phyloP scores from a whole-genome alignment of 2,113 vertebrate genomes.

The Tachysurus vachellii region DNA sequence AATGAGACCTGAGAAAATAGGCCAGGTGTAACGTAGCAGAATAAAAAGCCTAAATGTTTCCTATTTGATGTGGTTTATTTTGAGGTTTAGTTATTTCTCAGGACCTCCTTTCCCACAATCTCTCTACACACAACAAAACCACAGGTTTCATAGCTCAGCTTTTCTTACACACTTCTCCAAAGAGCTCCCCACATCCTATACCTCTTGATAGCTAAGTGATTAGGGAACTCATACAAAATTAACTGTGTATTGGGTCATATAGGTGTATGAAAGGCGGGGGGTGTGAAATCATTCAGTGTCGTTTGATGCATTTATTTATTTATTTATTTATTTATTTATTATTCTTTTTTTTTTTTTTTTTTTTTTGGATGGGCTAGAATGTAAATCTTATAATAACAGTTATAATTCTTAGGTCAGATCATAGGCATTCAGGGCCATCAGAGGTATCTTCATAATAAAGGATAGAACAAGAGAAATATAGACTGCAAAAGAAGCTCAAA shows the following conservation, averaged over 20 bases:
- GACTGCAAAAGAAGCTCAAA: neutral
- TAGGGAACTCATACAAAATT: neutral
- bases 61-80: slow-evolving; percentile 28
- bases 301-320: neutral
- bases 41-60: neutral
- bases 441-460: neutral
- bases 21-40: slow-evolving; percentile 6
- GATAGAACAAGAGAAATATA: neutral
- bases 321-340: neutral
- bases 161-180: slow-evolving; percentile 25
- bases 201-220: neutral
- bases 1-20: neutral
- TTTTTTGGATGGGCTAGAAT: neutral
- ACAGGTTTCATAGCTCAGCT: slow-evolving; percentile 11
- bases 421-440: neutral
- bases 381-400: neutral
- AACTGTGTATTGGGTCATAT: neutral
- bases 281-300: neutral
- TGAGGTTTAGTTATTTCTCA: slow-evolving; percentile 21
- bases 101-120: neutral
- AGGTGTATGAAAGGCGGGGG: neutral
- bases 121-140: slow-evolving; percentile 3
- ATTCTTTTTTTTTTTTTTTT: neutral
- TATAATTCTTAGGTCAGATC: neutral
- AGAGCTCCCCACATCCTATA: slow-evolving; percentile 7